Conservation (phyloP, 1,140 invertebrate species). For the Drosophila melanica region DNA sequence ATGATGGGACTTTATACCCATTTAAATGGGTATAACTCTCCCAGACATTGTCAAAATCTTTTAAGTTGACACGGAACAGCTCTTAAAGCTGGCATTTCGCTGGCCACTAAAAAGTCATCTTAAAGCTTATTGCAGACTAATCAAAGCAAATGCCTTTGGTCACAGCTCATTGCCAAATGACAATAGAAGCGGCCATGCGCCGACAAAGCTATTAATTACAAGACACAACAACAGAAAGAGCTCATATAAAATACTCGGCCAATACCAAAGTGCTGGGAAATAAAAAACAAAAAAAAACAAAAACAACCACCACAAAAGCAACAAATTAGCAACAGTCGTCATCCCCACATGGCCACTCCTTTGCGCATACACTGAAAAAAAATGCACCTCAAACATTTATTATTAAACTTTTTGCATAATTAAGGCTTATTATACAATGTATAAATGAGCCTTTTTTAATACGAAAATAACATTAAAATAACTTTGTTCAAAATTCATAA, state of each 20-base stretch:
- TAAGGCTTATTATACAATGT: no score
- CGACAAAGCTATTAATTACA: conserved; percentile 72
- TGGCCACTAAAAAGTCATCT: background rate
- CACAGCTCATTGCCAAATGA: conserved; percentile 64
- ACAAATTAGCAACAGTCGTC: conserved; percentile 72
- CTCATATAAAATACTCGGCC: conserved; percentile 25
- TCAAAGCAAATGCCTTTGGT: conserved; percentile 58
- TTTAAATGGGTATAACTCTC: no score
- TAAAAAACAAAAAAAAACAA: conserved; percentile 47
- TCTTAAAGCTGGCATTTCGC: conserved; percentile 13
- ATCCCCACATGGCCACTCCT: conserved; percentile 1
- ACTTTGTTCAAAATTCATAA: no score
- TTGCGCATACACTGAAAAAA: conserved; percentile 11
- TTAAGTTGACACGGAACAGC: background rate
- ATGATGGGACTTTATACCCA: no score
- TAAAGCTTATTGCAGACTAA: conserved; percentile 44
- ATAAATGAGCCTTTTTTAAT: no score
- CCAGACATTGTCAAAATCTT: no score
- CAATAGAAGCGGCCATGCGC: conserved; percentile 50
- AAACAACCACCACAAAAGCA: conserved; percentile 53
- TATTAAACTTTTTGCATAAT: no score
- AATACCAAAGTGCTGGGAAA: conserved; percentile 35
- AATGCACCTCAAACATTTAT: no score
- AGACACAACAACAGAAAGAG: conserved; percentile 44
- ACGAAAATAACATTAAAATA: no score